Conservation (phyloP, 2,888 invertebrate genomes). For the Orgyia antiqua region DNA sequence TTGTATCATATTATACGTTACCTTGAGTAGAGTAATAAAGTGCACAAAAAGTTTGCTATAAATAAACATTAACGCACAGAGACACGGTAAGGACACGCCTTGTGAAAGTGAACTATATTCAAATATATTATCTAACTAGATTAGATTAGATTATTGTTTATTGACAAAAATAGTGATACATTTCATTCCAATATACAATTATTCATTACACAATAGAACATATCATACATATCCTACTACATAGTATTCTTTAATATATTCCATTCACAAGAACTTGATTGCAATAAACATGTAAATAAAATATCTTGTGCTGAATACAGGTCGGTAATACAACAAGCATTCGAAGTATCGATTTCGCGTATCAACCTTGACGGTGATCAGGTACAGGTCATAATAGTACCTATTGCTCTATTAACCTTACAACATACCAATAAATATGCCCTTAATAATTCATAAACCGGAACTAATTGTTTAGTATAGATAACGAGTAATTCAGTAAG, state of each 20-base stretch:
- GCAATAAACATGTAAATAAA: slow-evolving; percentile 30
- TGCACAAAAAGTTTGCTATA: slow-evolving; percentile 16
- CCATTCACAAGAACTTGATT: slow-evolving; percentile 22
- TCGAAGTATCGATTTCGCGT: slow-evolving; percentile 51
- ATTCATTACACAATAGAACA: too few species aligned
- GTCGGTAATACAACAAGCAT: slow-evolving; percentile 45
- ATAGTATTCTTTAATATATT: too few species aligned
- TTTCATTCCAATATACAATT: too few species aligned
- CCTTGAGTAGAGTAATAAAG: slow-evolving; percentile 11
- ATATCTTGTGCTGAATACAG: slow-evolving; percentile 39
- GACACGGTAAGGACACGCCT: slow-evolving; percentile 32
- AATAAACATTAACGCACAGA: slow-evolving; percentile 16
- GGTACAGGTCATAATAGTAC: slow-evolving; percentile 41
- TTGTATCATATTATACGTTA: slow-evolving; percentile 2
- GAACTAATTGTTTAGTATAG: slow-evolving; percentile 52
- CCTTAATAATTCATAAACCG: slow-evolving; percentile 62
- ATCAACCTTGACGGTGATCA: slow-evolving; percentile 59
- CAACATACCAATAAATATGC: slow-evolving; percentile 38
- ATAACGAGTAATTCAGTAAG: slow-evolving; percentile 41
- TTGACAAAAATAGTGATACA: too few species aligned
- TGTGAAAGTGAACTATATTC: slow-evolving; percentile 34
- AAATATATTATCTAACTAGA: slow-evolving; percentile 29
- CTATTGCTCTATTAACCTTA: slow-evolving; percentile 39
- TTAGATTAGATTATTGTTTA: too few species aligned
- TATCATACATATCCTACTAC: too few species aligned